Percentiles rank a stretch among this genome's conserved stretches.
These are phyloP conservation scores for Drosophila nigromelanica DNA, from an alignment of 1,140 invertebrate genomes.

Conservation along the genomic window DNA sequence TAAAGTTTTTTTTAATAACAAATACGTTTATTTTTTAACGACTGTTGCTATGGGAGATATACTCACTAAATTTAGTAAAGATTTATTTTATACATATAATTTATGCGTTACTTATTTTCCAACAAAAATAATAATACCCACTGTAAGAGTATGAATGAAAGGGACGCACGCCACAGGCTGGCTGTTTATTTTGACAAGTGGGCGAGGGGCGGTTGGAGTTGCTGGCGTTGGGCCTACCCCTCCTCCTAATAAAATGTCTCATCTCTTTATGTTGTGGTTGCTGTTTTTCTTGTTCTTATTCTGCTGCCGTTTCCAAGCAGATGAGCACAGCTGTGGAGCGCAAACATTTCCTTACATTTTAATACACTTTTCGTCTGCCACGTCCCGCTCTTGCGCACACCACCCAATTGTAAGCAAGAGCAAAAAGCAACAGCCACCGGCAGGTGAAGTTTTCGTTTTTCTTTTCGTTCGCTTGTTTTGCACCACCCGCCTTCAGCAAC, in stretches of 20 bases:
- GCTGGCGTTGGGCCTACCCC: constrained; percentile 13
- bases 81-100: neutral
- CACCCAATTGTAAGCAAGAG: constrained; percentile 35
- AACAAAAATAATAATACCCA: neutral
- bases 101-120: neutral
- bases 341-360: constrained; percentile 71
- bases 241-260: constrained; percentile 34
- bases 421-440: constrained; percentile 73
- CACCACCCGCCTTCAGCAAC: constrained; percentile 28
- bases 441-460: constrained; percentile 51
- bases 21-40: too few species aligned
- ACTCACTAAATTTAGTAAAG: too few species aligned
- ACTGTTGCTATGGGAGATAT: too few species aligned
- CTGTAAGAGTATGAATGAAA: constrained; percentile 8
- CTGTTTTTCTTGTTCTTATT: constrained; percentile 65
- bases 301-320: constrained; percentile 65
- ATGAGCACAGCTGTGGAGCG: constrained; percentile 67
- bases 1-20: too few species aligned
- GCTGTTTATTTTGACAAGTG: constrained; percentile 39
- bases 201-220: neutral
- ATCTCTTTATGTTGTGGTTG: constrained; percentile 49
- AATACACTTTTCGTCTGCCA: constrained; percentile 66
- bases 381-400: neutral
- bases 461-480: neutral
- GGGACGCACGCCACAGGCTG: constrained; percentile 37